phyloP scores from a whole-genome alignment of 2,113 vertebrate species.

The Columba janthina region DNA sequence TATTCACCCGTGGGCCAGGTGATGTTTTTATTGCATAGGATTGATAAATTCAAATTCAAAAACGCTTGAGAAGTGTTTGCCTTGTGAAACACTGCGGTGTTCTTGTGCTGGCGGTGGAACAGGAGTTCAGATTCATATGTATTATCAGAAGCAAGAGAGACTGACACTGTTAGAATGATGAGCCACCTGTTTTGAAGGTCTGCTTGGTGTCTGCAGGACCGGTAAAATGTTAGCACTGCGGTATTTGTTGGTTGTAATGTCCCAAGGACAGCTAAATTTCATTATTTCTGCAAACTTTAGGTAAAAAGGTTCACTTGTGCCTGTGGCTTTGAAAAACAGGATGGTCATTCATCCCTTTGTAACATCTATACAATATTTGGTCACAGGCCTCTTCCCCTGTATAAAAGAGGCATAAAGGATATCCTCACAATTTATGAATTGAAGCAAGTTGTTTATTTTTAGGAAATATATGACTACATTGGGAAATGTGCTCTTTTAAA shows the following conservation, averaged over 20 bases:
- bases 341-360: not conserved
- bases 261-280: not conserved
- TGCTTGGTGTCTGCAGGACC: not conserved
- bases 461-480: not conserved
- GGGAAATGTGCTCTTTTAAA: not conserved
- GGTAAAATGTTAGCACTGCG: not conserved
- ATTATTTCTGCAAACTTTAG: not conserved
- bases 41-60: not conserved
- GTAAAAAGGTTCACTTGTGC: fast-evolving
- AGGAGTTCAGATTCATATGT: fast-evolving
- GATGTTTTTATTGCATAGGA: not conserved
- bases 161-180: fast-evolving
- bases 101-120: not conserved
- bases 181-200: not conserved
- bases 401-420: not conserved
- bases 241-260: not conserved
- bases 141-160: not conserved
- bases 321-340: not conserved
- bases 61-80: not conserved
- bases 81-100: not conserved
- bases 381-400: not conserved
- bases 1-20: not conserved
- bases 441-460: not conserved
- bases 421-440: not conserved
- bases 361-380: not conserved